Conservation (phyloP, 1,140 invertebrate genomes). For the Melitaea cinxia region DNA sequence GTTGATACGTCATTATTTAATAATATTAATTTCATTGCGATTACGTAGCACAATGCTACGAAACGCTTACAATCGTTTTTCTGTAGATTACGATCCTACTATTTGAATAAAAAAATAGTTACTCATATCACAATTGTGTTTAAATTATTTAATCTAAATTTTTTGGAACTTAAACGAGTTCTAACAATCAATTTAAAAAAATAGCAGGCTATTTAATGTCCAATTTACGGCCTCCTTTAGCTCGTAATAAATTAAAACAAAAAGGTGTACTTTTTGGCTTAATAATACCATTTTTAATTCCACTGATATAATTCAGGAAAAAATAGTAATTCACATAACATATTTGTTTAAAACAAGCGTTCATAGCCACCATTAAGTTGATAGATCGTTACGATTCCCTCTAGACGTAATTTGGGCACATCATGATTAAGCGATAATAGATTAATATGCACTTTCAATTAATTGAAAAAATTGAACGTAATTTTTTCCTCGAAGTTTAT, state of each 20-base stretch:
- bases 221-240: no score
- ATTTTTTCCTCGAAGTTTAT: neutral
- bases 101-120: no score
- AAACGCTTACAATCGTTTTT: neutral
- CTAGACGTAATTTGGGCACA: slow-evolving; percentile 31
- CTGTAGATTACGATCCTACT: neutral
- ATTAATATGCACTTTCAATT: slow-evolving; percentile 37
- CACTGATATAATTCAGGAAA: neutral
- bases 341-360: slow-evolving; percentile 26
- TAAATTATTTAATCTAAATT: no score
- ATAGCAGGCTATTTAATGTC: neutral
- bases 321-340: neutral
- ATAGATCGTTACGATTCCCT: slow-evolving; percentile 32
- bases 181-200: no score
- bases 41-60: neutral
- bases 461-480: slow-evolving; percentile 7
- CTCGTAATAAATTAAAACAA: no score
- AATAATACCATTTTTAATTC: neutral
- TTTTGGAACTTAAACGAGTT: no score
- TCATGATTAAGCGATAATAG: slow-evolving; percentile 36
- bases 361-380: slow-evolving; percentile 18
- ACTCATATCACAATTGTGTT: no score
- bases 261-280: no score
- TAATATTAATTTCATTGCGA: no score
- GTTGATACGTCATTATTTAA: no score